Evolutionary conservation across 2,888 invertebrate species (phyloP).

Genomic region (Odontocerum albicorne): DNA sequence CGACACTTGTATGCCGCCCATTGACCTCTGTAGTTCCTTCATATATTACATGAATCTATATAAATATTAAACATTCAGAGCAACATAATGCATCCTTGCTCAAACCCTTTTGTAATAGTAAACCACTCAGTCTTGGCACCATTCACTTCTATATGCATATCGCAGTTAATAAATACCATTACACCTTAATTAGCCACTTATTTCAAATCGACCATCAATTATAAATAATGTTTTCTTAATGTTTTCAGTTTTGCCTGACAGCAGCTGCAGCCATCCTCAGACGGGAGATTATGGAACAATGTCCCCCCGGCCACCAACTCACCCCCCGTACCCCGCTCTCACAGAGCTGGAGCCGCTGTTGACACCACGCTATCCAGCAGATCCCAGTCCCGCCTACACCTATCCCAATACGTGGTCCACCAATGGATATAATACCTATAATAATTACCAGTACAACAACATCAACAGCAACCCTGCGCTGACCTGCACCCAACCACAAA

Average conservation of each 20-base stretch:
- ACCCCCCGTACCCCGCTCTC: slow-evolving; percentile 45
- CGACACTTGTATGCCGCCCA: too few relatives aligned
- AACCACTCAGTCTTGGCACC: too few relatives aligned
- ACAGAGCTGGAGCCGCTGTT: slow-evolving; percentile 52
- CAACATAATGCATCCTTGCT: too few relatives aligned
- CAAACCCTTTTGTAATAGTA: too few relatives aligned
- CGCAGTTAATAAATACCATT: too few relatives aligned
- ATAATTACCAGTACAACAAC: slow-evolving; percentile 72
- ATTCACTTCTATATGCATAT: too few relatives aligned
- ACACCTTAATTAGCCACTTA: too few relatives aligned
- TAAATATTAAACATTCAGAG: too few relatives aligned
- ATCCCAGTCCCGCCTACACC: slow-evolving; percentile 46
- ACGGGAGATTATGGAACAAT: slow-evolving; percentile 35
- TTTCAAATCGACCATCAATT: too few relatives aligned
- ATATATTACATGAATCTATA: too few relatives aligned
- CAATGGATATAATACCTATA: slow-evolving; percentile 65
- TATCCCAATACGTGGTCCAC: slow-evolving; percentile 62
- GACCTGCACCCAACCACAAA: slow-evolving; percentile 56
- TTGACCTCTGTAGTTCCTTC: too few relatives aligned
- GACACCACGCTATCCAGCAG: slow-evolving; percentile 46
- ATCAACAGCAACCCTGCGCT: slow-evolving; percentile 52
- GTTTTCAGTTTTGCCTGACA: slow-evolving; percentile 58
- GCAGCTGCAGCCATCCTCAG: slow-evolving; percentile 36
- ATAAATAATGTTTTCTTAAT: neutral
- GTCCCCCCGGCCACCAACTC: slow-evolving; percentile 36